phyloP scores from a whole-genome alignment of 2,888 invertebrate species.

The Thereva unica region DNA sequence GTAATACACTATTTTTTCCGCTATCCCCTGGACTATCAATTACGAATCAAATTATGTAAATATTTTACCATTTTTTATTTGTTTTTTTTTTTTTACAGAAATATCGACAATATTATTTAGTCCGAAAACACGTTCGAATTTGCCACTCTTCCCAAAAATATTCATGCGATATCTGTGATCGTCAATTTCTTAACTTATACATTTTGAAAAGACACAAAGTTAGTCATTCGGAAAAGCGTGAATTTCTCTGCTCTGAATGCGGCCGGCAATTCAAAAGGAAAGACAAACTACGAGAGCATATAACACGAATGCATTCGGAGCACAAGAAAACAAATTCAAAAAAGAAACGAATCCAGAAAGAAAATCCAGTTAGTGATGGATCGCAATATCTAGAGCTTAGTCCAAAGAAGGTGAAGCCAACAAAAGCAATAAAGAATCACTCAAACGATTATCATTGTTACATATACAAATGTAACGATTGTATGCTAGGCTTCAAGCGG shows the following conservation, averaged over 20 bases:
- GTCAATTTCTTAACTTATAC: constrained; percentile 71
- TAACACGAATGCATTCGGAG: constrained; percentile 41
- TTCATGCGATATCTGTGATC: constrained; percentile 70
- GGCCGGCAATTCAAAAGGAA: constrained; percentile 76
- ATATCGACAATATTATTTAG: constrained; percentile 70
- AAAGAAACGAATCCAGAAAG: background rate
- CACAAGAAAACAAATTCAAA: constrained; percentile 32
- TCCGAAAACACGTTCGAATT: constrained; percentile 74
- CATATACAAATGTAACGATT: constrained; percentile 64
- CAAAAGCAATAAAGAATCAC: constrained; percentile 46
- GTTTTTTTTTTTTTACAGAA: constrained; percentile 52
- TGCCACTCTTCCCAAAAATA: constrained; percentile 73
- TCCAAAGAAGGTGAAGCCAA: constrained; percentile 16
- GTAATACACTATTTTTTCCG: too few relatives aligned
- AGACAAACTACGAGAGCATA: constrained; percentile 44
- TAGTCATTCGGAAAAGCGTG: constrained; percentile 65
- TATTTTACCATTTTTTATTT: constrained; percentile 39
- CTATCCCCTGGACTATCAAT: too few relatives aligned
- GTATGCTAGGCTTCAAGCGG: constrained; percentile 72
- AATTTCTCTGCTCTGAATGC: constrained; percentile 76
- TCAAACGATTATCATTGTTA: constrained; percentile 73
- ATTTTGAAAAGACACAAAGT: constrained; percentile 70
- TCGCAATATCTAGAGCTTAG: constrained; percentile 1
- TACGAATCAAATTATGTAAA: background rate
- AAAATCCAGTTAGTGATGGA: constrained; percentile 10